Conservation (phyloP, 2,888 invertebrate genomes). For the Ennomos erosarius region DNA sequence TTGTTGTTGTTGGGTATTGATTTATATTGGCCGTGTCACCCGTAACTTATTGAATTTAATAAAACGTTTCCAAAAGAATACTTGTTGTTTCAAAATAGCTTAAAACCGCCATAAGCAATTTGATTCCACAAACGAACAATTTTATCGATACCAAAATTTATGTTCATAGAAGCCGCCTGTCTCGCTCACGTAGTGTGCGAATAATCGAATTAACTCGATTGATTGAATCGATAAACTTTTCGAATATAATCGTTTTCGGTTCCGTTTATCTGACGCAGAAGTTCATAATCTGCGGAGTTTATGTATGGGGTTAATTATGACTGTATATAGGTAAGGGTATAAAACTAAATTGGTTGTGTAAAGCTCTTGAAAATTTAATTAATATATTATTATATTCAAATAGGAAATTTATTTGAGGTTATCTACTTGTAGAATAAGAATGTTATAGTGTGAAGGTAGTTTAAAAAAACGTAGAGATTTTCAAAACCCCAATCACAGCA, state of each 20-base stretch:
- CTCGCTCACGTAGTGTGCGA: constrained; percentile 41
- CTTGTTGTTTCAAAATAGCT: no score
- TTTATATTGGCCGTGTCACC: no score
- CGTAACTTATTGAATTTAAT: no score
- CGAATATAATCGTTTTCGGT: constrained; percentile 43
- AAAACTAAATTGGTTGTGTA: constrained; percentile 8
- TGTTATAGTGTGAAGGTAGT: no score
- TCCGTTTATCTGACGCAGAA: constrained; percentile 36
- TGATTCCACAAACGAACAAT: constrained; percentile 24
- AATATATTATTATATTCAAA: background rate
- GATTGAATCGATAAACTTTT: constrained; percentile 49
- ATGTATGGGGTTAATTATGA: constrained; percentile 7
- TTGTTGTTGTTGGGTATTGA: no score
- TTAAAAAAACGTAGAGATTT: no score
- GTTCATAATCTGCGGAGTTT: constrained; percentile 29
- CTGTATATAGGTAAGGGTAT: no score
- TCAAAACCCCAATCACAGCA: no score
- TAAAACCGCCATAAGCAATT: no score
- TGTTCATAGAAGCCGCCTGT: constrained; percentile 33
- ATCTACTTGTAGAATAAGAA: no score
- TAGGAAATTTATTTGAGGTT: no score
- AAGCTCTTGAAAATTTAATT: background rate
- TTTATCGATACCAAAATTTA: constrained; percentile 32
- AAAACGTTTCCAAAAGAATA: no score
- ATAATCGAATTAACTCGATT: constrained; percentile 50